phyloP scores from a whole-genome alignment of 2,113 vertebrate species.

The Psophia crepitans region DNA sequence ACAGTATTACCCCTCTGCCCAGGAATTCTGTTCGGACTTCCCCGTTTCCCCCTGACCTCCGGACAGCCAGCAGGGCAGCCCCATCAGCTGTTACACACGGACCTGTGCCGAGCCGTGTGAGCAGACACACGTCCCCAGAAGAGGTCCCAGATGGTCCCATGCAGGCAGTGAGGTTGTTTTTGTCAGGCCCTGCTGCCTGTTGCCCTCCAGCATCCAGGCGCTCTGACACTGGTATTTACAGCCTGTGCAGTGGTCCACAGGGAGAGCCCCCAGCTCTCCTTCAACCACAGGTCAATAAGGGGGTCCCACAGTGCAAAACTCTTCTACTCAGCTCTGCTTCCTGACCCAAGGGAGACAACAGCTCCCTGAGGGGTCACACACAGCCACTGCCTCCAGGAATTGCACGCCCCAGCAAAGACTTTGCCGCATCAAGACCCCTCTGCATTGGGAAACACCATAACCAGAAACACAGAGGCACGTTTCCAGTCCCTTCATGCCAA shows the following conservation, averaged over 20 bases:
- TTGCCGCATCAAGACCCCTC: not conserved
- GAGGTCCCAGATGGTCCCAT: not conserved
- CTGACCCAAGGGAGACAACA: not conserved
- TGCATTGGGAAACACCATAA: not conserved
- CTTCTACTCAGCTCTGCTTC: not conserved
- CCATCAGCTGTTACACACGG: rapidly evolving
- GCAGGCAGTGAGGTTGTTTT: not conserved
- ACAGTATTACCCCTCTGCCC: not conserved
- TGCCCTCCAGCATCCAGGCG: not conserved
- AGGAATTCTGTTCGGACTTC: not conserved
- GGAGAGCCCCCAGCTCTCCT: not conserved
- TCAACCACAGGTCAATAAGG: not conserved
- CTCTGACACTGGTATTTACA: not conserved
- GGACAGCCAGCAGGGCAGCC: not conserved
- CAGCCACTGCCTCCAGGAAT: not conserved
- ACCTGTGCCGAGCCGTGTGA: rapidly evolving
- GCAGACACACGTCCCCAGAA: not conserved
- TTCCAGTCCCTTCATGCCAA: not conserved
- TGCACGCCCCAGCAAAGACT: rapidly evolving
- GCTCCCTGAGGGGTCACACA: not conserved
- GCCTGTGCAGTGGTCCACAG: rapidly evolving
- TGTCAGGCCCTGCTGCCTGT: not conserved
- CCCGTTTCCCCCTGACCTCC: not conserved
- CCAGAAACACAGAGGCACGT: not conserved
- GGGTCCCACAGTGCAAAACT: not conserved